A percentile compares a stretch with the other conserved stretches of the same genome.
phyloP scores from a whole-genome alignment of 1,140 invertebrate species.

The Planococcus citri region DNA sequence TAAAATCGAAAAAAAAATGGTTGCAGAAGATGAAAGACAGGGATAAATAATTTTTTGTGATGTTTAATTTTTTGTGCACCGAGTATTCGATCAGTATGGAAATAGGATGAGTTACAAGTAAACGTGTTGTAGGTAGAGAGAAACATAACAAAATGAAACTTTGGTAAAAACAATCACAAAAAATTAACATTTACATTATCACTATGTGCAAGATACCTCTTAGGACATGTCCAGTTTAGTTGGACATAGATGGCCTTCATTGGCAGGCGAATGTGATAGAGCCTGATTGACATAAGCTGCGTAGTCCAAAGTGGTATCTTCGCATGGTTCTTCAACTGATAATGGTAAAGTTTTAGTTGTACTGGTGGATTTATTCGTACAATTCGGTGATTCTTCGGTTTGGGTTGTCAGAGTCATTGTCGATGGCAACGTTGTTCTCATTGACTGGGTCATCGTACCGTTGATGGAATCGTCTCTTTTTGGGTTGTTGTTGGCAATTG shows the following conservation, averaged over 20 bases:
- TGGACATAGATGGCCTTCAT: background rate
- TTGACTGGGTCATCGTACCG: background rate
- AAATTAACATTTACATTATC: background rate
- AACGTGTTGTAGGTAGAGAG: too few species aligned
- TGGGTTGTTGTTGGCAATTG: background rate
- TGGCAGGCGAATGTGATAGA: background rate
- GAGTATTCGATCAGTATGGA: background rate
- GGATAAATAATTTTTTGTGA: background rate
- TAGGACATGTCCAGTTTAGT: background rate
- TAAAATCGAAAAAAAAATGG: background rate
- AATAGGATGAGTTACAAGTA: too few species aligned
- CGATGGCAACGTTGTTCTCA: background rate
- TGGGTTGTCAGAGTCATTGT: background rate
- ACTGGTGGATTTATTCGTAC: background rate
- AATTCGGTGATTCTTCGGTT: background rate
- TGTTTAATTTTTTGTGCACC: background rate
- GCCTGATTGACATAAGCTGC: background rate
- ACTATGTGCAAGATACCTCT: too few species aligned
- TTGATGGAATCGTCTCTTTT: background rate
- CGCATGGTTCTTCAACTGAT: background rate
- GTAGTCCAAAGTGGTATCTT: background rate
- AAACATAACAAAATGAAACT: background rate
- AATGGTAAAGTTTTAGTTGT: conserved; percentile 7
- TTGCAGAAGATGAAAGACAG: background rate
- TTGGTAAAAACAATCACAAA: background rate